Evolutionary conservation across 2,888 invertebrate genomes (phyloP).

Genomic region (Lasioglossum lativentre): DNA sequence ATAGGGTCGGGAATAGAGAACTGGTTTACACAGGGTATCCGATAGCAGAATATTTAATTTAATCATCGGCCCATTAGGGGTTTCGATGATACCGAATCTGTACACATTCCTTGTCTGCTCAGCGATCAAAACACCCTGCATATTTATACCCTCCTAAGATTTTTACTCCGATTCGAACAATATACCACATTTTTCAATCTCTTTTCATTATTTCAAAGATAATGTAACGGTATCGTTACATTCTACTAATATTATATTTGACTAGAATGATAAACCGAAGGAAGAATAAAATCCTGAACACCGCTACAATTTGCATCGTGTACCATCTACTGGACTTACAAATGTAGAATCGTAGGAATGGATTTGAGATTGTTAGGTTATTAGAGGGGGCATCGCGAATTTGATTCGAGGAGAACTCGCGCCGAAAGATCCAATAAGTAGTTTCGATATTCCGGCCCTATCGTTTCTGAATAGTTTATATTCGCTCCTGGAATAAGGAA

Average conservation of each 20-base stretch:
- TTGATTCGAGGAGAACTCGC: constrained; percentile 40
- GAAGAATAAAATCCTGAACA: too few species aligned
- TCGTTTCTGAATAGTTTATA: constrained; percentile 71
- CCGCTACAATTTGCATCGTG: background rate
- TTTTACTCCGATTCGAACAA: background rate
- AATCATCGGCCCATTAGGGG: background rate
- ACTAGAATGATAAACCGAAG: too few species aligned
- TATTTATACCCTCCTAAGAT: background rate
- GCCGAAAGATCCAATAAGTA: constrained; percentile 61
- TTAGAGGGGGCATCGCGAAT: too few species aligned
- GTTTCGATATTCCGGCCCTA: constrained; percentile 66
- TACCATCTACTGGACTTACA: background rate
- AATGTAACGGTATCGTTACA: too few species aligned
- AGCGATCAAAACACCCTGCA: background rate
- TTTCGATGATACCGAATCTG: background rate
- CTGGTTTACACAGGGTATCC: background rate
- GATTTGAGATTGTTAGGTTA: background rate
- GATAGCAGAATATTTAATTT: background rate
- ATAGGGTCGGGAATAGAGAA: background rate
- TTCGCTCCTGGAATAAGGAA: constrained; percentile 68
- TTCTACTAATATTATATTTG: too few species aligned
- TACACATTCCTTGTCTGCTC: background rate
- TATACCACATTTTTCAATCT: background rate
- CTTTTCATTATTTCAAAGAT: too few species aligned
- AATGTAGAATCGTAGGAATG: background rate